These are phyloP conservation scores for Pocota personata DNA, from an alignment of 2,888 invertebrate genomes.

Conservation along the genomic window DNA sequence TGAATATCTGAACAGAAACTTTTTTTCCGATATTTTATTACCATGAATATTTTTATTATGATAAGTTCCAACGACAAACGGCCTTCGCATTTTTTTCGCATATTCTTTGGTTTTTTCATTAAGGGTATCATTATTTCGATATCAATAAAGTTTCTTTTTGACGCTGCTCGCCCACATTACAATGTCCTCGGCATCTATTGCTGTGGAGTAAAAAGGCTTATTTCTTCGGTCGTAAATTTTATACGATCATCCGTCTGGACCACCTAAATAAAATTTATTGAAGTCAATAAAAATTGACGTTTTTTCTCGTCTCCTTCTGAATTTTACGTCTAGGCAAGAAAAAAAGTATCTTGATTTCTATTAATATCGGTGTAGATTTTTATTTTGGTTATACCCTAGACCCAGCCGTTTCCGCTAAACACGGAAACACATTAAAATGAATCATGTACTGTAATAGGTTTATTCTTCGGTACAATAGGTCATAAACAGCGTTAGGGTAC, in stretches of 20 bases:
- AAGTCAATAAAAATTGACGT: constrained; percentile 1
- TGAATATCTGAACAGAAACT: not conserved
- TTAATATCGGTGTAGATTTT: not conserved
- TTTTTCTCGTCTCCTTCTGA: not conserved
- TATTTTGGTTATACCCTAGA: not conserved
- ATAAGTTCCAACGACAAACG: not conserved
- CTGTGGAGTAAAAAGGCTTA: constrained; percentile 10
- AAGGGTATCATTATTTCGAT: not conserved
- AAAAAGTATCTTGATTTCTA: not conserved
- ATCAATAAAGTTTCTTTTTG: not conserved
- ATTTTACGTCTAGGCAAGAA: not conserved
- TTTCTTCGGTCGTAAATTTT: constrained; percentile 25
- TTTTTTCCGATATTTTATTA: not conserved
- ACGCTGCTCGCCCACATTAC: not conserved
- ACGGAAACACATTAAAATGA: not conserved
- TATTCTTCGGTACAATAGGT: no score
- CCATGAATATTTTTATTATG: not conserved
- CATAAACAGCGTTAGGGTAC: not conserved
- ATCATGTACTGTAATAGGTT: not conserved
- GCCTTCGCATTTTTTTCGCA: not conserved
- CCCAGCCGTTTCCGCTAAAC: no score
- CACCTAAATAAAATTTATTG: constrained; percentile 18
- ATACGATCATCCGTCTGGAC: constrained; percentile 12
- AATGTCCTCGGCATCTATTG: not conserved
- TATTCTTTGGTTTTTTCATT: not conserved